Percentiles rank a stretch among this genome's conserved stretches.
Evolutionary conservation across 2,797 vertebrate genomes (phyloP).

Genomic region (Rhincodon typus): DNA sequence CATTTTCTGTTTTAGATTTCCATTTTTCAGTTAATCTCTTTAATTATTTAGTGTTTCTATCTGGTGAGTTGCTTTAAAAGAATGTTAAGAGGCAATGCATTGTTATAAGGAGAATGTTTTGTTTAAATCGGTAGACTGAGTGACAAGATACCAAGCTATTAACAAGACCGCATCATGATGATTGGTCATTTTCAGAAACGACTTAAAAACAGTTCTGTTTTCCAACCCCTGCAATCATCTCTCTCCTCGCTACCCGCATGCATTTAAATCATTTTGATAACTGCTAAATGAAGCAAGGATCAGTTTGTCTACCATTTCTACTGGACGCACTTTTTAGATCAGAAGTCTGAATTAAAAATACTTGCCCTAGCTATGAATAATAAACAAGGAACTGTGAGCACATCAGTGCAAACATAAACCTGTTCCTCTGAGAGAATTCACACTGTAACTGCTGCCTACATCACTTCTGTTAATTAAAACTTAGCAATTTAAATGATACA

Average conservation of each 20-base stretch:
- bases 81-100: too few species aligned
- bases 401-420: not conserved
- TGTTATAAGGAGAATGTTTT: not conserved
- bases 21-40: not conserved
- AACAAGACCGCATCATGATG: too few species aligned
- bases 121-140: not conserved
- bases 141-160: not conserved
- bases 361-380: not conserved
- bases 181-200: not conserved
- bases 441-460: not conserved
- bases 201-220: not conserved
- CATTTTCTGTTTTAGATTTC: slow-evolving; percentile 13
- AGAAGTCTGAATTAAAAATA: slow-evolving; percentile 16
- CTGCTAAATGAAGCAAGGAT: slow-evolving; percentile 5
- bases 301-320: not conserved
- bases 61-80: slow-evolving; percentile 1
- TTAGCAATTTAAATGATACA: not conserved
- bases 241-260: too few species aligned
- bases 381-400: not conserved
- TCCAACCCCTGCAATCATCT: not conserved
- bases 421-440: not conserved
- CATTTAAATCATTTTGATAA: not conserved
- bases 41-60: not conserved
- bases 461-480: slow-evolving; percentile 16
- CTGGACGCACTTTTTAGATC: not conserved